Base-by-base conservation (phyloP, 2,888 invertebrate genomes). In the Hedya salicella region DNA sequence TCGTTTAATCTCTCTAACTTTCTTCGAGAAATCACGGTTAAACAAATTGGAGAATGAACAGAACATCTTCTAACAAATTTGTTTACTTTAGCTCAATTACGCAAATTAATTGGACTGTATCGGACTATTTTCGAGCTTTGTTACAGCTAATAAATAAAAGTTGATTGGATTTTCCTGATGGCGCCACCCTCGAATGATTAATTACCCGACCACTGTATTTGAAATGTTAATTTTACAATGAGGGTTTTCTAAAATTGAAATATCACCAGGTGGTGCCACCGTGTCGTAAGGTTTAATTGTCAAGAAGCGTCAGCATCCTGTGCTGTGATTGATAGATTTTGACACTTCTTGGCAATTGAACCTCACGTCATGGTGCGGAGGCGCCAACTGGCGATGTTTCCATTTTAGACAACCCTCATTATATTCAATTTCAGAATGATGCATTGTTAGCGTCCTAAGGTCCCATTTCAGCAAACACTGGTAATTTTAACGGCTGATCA, bases 61-160 rank as follows among this genome's bases (percentile, higher is more conserved):
- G 36, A 49, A 40, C 49, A 50, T 50, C 50, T 39, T 40, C 60
- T 57, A 50, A 39, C 16, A 49, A 49, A 59, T 60, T 44, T 40
- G 49, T 60, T 60, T 40, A 60, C 49, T 50, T 17, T 8, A 44
- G 16, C 17, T 61, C 25, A 44, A 62, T 62, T 62, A 32, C 17
- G 42, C 42, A 62, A 62, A 52, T 62, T 42, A 32, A 52, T 62
- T 52, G 52, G 13, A 19, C 1, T 17, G 30, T 30, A 61, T 52
- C 40, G 30, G 50, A 50, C 52, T 52, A 52, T 40, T 61, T 32
- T 52, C 5, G 42, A 40, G 42, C 32, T 62, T 62, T 44, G 52
- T 32, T 57, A 46, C 19, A n/a, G 61, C 19, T 52, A 32, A 52
- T 62, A 50, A 62, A 62, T 44, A 52, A 52, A 52, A 30, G 32